Percentiles rank a stretch among this genome's conserved stretches.
These are phyloP conservation scores for Cherax quadricarinatus DNA, from an alignment of 1,140 invertebrate species.

Conservation along the genomic window DNA sequence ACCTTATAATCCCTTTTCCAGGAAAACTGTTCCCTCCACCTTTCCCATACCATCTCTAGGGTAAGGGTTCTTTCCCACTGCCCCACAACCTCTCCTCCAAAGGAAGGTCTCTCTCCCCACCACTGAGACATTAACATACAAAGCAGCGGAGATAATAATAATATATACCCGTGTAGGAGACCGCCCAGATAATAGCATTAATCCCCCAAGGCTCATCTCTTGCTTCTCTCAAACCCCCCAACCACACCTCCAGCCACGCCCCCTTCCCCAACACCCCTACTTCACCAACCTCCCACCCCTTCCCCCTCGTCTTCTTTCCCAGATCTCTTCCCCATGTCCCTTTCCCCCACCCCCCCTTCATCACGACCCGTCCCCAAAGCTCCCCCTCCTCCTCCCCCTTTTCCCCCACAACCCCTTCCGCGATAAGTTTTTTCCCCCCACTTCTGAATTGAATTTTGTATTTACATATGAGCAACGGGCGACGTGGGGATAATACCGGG, in stretches of 20 bases:
- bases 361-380: too few relatives aligned
- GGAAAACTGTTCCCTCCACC: too few relatives aligned
- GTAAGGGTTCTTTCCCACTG: too few relatives aligned
- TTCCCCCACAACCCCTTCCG: not conserved
- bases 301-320: constrained; percentile 20
- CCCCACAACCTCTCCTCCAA: too few relatives aligned
- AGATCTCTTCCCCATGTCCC: too few relatives aligned
- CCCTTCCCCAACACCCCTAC: too few relatives aligned
- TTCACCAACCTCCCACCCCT: not conserved
- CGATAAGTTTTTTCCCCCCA: constrained; percentile 36
- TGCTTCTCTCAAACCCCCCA: not conserved
- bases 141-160: constrained; percentile 50
- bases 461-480: constrained; percentile 51
- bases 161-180: constrained; percentile 43
- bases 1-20: too few relatives aligned
- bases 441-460: constrained; percentile 41
- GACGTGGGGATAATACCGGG: constrained; percentile 1
- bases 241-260: not conserved
- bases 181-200: constrained; percentile 42
- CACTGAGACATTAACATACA: constrained; percentile 39
- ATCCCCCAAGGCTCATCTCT: constrained; percentile 39
- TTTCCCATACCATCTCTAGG: too few relatives aligned
- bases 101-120: not conserved
- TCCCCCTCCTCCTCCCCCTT: too few relatives aligned
- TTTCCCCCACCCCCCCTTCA: not conserved